Base-by-base conservation (phyloP, 2,888 invertebrate genomes). In the Agelastica alni region DNA sequence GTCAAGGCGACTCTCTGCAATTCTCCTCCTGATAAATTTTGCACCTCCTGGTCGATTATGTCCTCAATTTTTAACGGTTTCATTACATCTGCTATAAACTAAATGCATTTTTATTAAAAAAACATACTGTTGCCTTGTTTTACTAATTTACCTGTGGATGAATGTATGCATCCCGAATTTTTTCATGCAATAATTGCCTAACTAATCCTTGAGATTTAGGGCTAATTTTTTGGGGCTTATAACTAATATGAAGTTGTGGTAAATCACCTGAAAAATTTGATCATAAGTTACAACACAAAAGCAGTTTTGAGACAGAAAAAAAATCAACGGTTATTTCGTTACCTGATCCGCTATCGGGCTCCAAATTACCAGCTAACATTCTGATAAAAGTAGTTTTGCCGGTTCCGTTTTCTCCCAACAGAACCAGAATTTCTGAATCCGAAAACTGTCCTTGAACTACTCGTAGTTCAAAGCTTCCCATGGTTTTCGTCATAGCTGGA, bases 151-250 rank as follows among this genome's bases (percentile, higher is more conserved):
- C 85, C 81, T 90, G 93, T 16, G 99, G 98, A 83, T 99, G 98
- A 62, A 95, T 83, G 74, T 97, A 98, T 12, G 98, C 94, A 80
- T 98, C 98, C 57, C 96, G 85, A 69, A 99, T 97, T 77, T 96
- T 96, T 53, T 98, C 96, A 70, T 97, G 96, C 58, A 99, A 80
- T 70, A 99, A 80, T 71, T 91, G 90, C 39, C 96, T 85, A 3
- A 99, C 99, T 56, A 91, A 84, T 34, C 96, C 95, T 73, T 93
- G 91, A 51, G 93, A 93, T 79, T 96, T 98, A 2, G 99, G 99
- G 64, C 96, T 96, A 76, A 99, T 99, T 79, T 98, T 99, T 81
- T 99, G 99, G 36, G 99, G 99, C 78, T 99, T 99, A 83, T 99
- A 99, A 77, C 97, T 98, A 74, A 99, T 96, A 77, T 97, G 93